phyloP scores from a whole-genome alignment of 2,888 invertebrate species.

The Bibio marci region DNA sequence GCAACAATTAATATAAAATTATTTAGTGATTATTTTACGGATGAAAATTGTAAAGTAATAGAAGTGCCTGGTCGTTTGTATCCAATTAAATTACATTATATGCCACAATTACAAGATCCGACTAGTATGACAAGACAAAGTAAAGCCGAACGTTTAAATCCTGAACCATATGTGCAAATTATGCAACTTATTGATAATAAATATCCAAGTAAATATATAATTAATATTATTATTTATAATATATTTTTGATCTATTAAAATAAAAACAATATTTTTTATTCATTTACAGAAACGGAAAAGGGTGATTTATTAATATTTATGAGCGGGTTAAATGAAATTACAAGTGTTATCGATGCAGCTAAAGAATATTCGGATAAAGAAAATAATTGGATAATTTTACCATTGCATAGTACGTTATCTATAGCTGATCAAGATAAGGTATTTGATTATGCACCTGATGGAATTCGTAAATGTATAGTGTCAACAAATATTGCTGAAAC shows the following conservation, averaged over 20 bases:
- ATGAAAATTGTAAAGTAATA: constrained; percentile 63
- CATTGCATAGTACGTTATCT: constrained; percentile 83
- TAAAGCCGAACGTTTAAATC: constrained; percentile 64
- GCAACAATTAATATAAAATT: constrained; percentile 95
- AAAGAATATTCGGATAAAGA: constrained; percentile 62
- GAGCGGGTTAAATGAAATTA: constrained; percentile 88
- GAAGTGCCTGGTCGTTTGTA: constrained; percentile 91
- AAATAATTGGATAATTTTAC: constrained; percentile 79
- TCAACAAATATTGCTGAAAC: constrained; percentile 99
- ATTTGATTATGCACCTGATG: constrained; percentile 89
- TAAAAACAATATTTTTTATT: neutral
- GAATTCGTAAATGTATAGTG: constrained; percentile 88
- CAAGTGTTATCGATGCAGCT: constrained; percentile 69
- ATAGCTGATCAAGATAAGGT: constrained; percentile 93
- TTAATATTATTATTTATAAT: too few relatives aligned
- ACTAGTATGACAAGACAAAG: constrained; percentile 31
- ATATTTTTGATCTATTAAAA: too few relatives aligned
- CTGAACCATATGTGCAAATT: constrained; percentile 82
- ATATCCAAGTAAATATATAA: constrained; percentile 46
- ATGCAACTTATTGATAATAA: constrained; percentile 83
- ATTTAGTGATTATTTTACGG: constrained; percentile 76
- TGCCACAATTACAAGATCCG: constrained; percentile 40
- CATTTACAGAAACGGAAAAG: constrained; percentile 47
- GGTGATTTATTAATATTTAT: constrained; percentile 92
- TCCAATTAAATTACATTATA: constrained; percentile 80